These are phyloP conservation scores for Mormyrus iriodes DNA, from an alignment of 2,113 vertebrate genomes.

Conservation along the genomic window DNA sequence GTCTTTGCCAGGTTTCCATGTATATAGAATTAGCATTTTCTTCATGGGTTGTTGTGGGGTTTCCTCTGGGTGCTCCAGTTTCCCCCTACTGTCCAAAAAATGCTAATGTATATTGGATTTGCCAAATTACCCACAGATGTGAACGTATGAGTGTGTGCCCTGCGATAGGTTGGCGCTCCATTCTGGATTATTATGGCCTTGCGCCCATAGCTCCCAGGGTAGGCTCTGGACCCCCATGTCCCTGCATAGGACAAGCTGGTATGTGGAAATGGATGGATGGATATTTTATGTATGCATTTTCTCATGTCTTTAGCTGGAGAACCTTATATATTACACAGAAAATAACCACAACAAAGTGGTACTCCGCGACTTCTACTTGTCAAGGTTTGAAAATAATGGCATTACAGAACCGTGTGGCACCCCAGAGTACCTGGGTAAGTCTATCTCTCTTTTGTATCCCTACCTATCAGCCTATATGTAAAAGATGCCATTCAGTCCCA, in stretches of 20 bases:
- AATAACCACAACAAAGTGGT: constrained; percentile 78
- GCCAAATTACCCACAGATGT: not conserved
- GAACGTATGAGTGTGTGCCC: not conserved
- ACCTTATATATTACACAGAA: constrained; percentile 77
- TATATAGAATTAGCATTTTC: not conserved
- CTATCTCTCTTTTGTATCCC: not conserved
- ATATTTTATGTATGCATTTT: not conserved
- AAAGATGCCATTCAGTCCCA: not conserved
- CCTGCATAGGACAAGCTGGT: not conserved
- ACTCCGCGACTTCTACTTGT: constrained; percentile 74
- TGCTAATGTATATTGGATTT: not conserved
- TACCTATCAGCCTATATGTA: not conserved
- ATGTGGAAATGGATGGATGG: not conserved
- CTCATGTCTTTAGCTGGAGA: constrained; percentile 63
- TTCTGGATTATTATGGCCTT: not conserved
- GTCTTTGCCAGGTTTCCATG: not conserved
- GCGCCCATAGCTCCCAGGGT: not conserved
- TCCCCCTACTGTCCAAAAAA: not conserved
- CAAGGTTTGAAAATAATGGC: constrained; percentile 71
- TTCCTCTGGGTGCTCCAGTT: not conserved
- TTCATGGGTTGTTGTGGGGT: not conserved
- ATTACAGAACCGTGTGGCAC: constrained; percentile 77
- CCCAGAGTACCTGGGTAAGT: constrained; percentile 70
- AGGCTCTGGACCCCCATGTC: not conserved
- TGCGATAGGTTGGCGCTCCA: not conserved